Evolutionary conservation across 2,113 vertebrate genomes (phyloP).

Genomic region (Toxotes jaculatrix): DNA sequence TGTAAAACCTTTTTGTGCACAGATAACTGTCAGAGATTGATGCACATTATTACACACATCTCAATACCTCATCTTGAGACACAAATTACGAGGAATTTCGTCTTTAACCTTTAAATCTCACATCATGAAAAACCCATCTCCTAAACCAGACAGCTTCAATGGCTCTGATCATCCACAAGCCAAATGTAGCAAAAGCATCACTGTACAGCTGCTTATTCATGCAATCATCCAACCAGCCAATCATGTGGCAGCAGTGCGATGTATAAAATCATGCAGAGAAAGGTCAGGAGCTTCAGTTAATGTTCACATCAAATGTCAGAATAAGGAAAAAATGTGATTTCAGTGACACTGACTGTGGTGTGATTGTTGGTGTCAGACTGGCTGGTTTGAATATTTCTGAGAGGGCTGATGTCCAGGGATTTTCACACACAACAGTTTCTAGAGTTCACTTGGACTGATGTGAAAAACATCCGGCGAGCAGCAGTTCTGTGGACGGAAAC

Average conservation of each 20-base stretch:
- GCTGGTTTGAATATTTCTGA: too few relatives aligned
- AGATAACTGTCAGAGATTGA: slow-evolving; percentile 10
- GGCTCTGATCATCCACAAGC: slow-evolving; percentile 41
- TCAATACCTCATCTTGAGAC: slow-evolving; percentile 13
- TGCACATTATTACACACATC: background rate
- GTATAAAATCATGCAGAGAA: background rate
- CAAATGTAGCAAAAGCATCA: slow-evolving; percentile 33
- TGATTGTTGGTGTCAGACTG: too few relatives aligned
- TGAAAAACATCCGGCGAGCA: too few relatives aligned
- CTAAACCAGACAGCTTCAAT: slow-evolving; percentile 25
- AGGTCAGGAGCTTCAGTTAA: too few relatives aligned
- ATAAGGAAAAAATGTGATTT: background rate
- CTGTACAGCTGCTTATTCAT: background rate
- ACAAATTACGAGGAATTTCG: slow-evolving; percentile 35
- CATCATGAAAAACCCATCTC: slow-evolving; percentile 34
- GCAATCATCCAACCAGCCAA: background rate
- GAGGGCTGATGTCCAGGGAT: too few relatives aligned
- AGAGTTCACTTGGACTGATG: too few relatives aligned
- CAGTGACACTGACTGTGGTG: too few relatives aligned
- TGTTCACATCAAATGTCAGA: too few relatives aligned
- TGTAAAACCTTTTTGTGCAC: slow-evolving; percentile 29
- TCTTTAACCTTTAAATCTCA: slow-evolving; percentile 42
- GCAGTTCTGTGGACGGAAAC: too few relatives aligned
- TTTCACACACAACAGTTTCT: too few relatives aligned
- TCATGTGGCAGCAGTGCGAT: slow-evolving; percentile 6